Base-by-base conservation (phyloP, 2,888 invertebrate genomes). In the Amaurobius ferox region DNA sequence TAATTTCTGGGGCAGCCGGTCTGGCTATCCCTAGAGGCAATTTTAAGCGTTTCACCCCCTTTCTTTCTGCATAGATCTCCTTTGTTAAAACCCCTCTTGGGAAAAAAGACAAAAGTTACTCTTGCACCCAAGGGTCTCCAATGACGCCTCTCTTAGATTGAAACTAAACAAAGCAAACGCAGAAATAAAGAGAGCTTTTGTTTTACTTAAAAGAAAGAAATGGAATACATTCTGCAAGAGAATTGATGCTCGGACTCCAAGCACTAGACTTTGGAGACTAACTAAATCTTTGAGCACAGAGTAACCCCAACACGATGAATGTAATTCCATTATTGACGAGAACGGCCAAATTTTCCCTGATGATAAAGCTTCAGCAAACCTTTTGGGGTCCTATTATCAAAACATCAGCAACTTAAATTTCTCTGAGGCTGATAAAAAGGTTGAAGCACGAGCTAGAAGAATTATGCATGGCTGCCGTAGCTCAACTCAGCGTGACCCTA, bases 401-500 rank as follows among this genome's bases (percentile, higher is more conserved):
- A 71, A 44, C 28, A 11, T 28, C 26, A 71, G 48, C 19, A 16
- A 19, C 23, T 7, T 71, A n/a, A 5, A 71, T 7, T 71, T 71
- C 29, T 28, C 23, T 44, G 16, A 1, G 23, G 13, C 11, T 9
- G 44, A 44, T 16, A 71, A 71, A 28, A 1, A 40, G 13, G n/a
- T 11, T 9, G 71, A n/a, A 40, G 26, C 1, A 40, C 1, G 28
- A 9, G 71, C 71, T 16, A 71, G 71, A 44, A 71, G 29, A 26
- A 23, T 71, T 16, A 29, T 71, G 1, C 71, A 71, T 71, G 44
- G 71, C 16, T 71, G 71, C 26, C 71, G 71, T 11, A 71, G 44
- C 16, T 11, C 16, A 11, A 11, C 44, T 11, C 44, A 11, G 16
- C 16, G 16, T 2, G n/a, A 44, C n/a, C 44, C 44, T 13, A 11